Evolutionary conservation across 1,140 invertebrate species (phyloP), one percentile per base, ranked within the genome.

Genomic region (Adoxophyes honmai): DNA sequence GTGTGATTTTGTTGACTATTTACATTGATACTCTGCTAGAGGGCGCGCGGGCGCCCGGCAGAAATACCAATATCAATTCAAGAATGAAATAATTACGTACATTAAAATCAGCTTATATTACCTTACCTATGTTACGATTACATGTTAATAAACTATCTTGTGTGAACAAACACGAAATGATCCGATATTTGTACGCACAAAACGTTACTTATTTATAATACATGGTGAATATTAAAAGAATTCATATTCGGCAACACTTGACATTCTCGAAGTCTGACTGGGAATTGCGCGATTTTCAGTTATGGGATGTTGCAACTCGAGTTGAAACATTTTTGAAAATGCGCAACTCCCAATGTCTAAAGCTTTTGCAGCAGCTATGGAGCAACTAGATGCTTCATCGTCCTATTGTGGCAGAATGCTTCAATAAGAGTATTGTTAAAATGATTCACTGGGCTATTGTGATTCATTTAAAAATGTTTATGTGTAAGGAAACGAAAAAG

Each of bases 211-310:
- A 88, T 78, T 76, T 78, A 86, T 80, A 81, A 81, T 83, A 85
- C 74, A 84, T 71, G 80, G 75, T 81, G 83, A 85, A 85, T 85
- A 80, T 84, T 84, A 83, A 82, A 85, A 84, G 84, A 84, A 85
- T 73, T 77, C 71, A 71, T 84, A 86, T 88, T 88, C 85, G 74
- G 85, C 85, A 88, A 88, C 85, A 88, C 85, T 86, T 86, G 85
- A 88, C 81, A 86, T 86, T 85, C 85, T 52, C 52, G 77, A 78
- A 75, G 14, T 52, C 14, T 14, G 10, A 18, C 11, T n/a, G 57
- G 33, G 21, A 42, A n/a, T 28, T 56, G 38, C 8, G 3, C 36
- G 15, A 11, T 42, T 34, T 7, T 4, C n/a, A 21, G 33, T 42
- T n/a, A n/a, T n/a, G n/a, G n/a, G n/a, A n/a, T 56, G 18, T 5